These are phyloP conservation scores for Galeopterus variegatus DNA, from an alignment of 2,113 vertebrate species.

Conservation along the genomic window DNA sequence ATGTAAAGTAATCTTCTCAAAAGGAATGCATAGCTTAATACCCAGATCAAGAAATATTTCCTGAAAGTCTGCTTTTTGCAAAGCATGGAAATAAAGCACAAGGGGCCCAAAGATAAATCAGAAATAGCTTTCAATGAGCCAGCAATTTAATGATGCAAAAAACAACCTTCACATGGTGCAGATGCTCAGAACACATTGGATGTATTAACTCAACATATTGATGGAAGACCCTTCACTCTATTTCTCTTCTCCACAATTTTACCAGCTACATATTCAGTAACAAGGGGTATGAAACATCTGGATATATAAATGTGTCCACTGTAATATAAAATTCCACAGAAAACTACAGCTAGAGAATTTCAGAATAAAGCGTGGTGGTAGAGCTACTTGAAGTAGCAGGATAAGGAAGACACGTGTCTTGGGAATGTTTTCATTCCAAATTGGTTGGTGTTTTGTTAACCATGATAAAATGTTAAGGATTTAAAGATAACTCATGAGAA, in stretches of 20 bases:
- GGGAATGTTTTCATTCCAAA: too few relatives aligned
- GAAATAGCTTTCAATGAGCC: conserved; percentile 1
- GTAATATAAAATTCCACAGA: background rate
- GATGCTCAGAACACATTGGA: background rate
- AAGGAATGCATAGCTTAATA: background rate
- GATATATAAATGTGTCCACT: background rate
- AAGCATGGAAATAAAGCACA: background rate
- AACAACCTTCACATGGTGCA: background rate
- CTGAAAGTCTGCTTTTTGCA: background rate
- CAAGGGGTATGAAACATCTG: background rate
- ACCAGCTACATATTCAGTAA: background rate
- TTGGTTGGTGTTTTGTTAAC: background rate
- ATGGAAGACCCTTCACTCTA: background rate
- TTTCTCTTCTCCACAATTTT: background rate
- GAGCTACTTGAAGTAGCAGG: background rate
- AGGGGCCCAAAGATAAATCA: conserved; percentile 12
- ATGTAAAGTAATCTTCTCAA: background rate
- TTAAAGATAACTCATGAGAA: background rate
- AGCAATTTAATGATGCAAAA: background rate
- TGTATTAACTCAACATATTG: accelerated
- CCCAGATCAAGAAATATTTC: background rate
- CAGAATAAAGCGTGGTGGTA: background rate
- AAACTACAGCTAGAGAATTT: background rate
- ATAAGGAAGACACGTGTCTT: background rate
- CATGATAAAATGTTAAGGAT: background rate